Evolutionary conservation across 2,113 vertebrate genomes (phyloP).

Genomic region (Gallinago jamesoni): DNA sequence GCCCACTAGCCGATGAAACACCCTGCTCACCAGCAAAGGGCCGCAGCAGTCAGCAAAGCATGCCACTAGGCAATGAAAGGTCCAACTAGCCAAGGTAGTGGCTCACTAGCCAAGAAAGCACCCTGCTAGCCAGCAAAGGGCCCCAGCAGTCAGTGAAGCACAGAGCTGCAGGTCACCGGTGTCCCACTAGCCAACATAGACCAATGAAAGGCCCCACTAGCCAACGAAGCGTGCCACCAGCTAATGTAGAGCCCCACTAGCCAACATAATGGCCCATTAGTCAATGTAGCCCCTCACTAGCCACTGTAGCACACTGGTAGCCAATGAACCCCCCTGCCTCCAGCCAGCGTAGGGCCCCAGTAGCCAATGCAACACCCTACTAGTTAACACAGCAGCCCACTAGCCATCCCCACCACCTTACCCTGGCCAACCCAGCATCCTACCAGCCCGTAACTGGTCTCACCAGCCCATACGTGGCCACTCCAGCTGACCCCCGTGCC

Average conservation of each 20-base stretch:
- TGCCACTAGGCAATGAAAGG: background rate
- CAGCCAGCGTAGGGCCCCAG: accelerated
- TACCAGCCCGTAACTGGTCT: no score
- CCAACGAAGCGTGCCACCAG: accelerated
- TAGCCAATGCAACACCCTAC: background rate
- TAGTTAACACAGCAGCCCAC: background rate
- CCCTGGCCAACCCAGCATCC: background rate
- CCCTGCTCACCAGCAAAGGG: no score
- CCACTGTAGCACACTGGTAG: background rate
- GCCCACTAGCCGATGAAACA: no score
- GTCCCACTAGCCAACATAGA: background rate
- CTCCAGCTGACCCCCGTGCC: accelerated
- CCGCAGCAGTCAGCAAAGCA: background rate
- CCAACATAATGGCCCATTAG: accelerated
- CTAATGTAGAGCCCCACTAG: background rate
- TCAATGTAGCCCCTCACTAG: background rate
- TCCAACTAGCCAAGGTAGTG: background rate
- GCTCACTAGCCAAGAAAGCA: background rate
- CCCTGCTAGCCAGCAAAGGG: background rate
- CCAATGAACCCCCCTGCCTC: background rate
- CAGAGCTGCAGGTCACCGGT: no score
- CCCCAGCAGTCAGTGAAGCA: background rate
- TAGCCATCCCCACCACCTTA: background rate
- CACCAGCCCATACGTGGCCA: accelerated
- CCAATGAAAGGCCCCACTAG: background rate